Evolutionary conservation across 2,797 vertebrate species (phyloP), one percentile per base, ranked within the genome.

Genomic region (Hoplostethus mediterraneus): DNA sequence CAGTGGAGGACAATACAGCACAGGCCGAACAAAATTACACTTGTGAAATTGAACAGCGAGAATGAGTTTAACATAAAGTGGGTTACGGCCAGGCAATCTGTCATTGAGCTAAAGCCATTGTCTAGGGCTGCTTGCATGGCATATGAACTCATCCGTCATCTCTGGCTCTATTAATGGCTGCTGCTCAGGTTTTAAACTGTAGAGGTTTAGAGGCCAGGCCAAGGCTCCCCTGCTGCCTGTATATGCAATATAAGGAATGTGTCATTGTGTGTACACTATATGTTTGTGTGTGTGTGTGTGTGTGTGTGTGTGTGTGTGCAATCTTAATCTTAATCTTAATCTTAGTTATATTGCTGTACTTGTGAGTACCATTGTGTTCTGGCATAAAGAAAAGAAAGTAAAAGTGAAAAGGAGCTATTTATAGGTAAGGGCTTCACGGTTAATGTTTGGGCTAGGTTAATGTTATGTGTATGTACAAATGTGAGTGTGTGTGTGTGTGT

Each of bases 61-160:
- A 98, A 97, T 97, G 97, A 97, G 96, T 97, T 98, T 98, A 98
- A 98, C 97, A 98, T 96, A 97, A 99, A 99, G 96, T 98, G 96
- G 97, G 97, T 98, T 98, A 99, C 95, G 92, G 96, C 96, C 87
- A 95, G 95, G 96, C 95, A 96, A 99, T 99, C 97, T 97, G 97
- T 99, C 98, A 99, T 96, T 85, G 85, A 93, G 94, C 96, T 95
- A 95, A 95, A 95, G 95, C 96, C 95, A 97, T 97, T 98, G 96
- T 97, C 97, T 98, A 90, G 94, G 94, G 95, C 94, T 93, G 95
- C 97, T 96, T 97, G 97, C 96, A 97, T 97, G 97, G 95, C 94
- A 96, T 97, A 98, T 98, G 95, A 98, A 98, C 97, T 97, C 96
- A 98, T 99, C 97, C 95, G 97, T 99, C 97, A 98, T 98, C 96